phyloP scores from a whole-genome alignment of 2,888 invertebrate species.

The Theristus sp. region DNA sequence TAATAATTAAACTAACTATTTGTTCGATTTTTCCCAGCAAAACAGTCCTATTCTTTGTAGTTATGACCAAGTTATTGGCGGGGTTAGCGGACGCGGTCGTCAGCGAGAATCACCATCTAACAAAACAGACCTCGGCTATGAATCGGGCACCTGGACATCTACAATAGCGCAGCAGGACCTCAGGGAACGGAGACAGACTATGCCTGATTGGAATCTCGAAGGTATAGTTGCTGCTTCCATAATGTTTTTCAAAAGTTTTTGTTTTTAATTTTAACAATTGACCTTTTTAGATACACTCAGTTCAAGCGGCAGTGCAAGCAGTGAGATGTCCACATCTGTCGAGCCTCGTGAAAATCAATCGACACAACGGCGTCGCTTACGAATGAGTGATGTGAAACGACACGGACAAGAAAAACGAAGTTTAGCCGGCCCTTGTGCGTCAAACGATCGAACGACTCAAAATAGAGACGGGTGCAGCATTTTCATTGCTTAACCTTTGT shows the following conservation, averaged over 20 bases:
- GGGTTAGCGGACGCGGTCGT: too few relatives aligned
- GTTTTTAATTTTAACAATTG: not conserved
- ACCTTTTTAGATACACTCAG: conserved; percentile 5
- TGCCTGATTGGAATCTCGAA: not conserved
- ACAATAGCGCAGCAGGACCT: not conserved
- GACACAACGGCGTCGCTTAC: conserved; percentile 31
- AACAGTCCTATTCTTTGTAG: too few relatives aligned
- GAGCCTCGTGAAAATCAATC: not conserved
- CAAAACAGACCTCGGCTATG: conserved; percentile 3
- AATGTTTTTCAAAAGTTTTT: not conserved
- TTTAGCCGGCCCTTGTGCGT: not conserved
- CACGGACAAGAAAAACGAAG: not conserved
- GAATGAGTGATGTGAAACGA: conserved; percentile 13
- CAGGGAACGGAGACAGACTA: not conserved
- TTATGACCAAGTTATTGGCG: not conserved
- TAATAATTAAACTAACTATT: not conserved
- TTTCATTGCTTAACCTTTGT: too few relatives aligned
- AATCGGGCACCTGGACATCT: not conserved
- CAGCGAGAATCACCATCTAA: not conserved
- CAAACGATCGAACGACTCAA: not conserved
- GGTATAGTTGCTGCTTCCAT: not conserved
- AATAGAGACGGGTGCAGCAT: too few relatives aligned
- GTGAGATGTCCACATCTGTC: not conserved
- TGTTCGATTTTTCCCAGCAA: too few relatives aligned
- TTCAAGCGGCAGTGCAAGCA: conserved; percentile 5